Evolutionary conservation across 2,113 vertebrate species (phyloP), one percentile per base, ranked within the genome.

Genomic region (Eptatretus burgeri): DNA sequence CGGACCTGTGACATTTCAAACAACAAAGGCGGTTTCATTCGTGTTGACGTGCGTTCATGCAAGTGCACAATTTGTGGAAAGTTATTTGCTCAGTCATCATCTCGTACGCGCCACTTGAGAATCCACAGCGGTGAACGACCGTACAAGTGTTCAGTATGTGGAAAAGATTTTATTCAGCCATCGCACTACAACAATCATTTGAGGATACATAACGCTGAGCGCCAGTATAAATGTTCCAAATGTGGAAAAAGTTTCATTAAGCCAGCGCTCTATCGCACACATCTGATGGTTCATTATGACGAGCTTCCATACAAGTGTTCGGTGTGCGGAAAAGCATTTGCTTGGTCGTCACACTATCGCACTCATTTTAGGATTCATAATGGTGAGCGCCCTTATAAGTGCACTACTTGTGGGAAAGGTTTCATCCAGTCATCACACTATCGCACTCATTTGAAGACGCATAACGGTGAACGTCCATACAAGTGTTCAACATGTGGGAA

Each of bases 321-420:
- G 56, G 82, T 95, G 80, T 98, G 91, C 20, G 80, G 85, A 1
- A 79, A 85, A n/a, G 85, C 88, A 1, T 98, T 98, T 67, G 83
- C 81, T 64, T 93, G 86, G 11, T 86, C 87, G 68, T 91, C 85
- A 51, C 95, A 93, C 67, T 85, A 95, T 56, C 89, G 94, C 0
- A 83, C 93, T 68, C 91, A 98, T 74, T 83, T 91, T 67, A 93
- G 94, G 91, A 89, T 87, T 0, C 91, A 98, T 20, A 83, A 93
- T 70, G 91, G 91, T 18, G 84, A 94, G 82, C 94, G 93, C 70
- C 91, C 91, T 0, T 84, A 98, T 72, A 95, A 94, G 74, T 98
- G 91, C 4, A 85, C 89, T 66, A 95, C 94, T 76, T 98, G 91
- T 73, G 93, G 89, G 74, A 98, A 98, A 72, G 87, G 89, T 50